These are phyloP conservation scores for Acanthacorydalis orientalis DNA, from an alignment of 2,888 invertebrate species.

Conservation along the genomic window DNA sequence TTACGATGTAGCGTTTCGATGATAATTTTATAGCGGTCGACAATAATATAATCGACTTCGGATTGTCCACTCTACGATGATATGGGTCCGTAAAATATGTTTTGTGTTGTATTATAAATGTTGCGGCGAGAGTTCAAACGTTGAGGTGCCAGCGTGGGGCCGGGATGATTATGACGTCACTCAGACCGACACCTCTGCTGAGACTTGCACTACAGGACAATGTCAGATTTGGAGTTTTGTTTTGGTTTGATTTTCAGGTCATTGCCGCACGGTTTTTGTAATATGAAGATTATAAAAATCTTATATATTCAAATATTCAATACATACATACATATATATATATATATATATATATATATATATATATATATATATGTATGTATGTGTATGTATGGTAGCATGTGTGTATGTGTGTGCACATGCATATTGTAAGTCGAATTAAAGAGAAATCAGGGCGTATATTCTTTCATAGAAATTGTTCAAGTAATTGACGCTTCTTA, in stretches of 20 bases:
- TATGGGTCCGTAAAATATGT: not conserved
- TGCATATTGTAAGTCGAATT: not conserved
- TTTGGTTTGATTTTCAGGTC: not conserved
- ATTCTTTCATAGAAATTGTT: no score
- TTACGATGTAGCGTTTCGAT: no score
- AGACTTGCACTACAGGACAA: no score
- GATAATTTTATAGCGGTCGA: no score
- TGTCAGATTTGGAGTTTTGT: no score
- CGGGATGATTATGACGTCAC: slow-evolving; percentile 3
- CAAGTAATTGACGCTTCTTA: no score
- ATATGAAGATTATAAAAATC: no score
- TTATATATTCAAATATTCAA: not conserved
- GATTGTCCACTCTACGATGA: not conserved
- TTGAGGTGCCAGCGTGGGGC: not conserved
- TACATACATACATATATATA: not conserved
- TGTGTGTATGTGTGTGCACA: not conserved
- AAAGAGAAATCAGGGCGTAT: no score
- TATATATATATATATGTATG: not conserved
- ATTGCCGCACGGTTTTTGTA: not conserved
- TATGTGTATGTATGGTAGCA: no score
- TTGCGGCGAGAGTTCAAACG: not conserved
- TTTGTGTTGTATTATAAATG: slow-evolving; percentile 1
- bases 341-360: not conserved
- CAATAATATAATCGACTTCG: no score
- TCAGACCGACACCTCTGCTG: not conserved